phyloP scores from a whole-genome alignment of 2,113 vertebrate species.

The Oryzias curvinotus region DNA sequence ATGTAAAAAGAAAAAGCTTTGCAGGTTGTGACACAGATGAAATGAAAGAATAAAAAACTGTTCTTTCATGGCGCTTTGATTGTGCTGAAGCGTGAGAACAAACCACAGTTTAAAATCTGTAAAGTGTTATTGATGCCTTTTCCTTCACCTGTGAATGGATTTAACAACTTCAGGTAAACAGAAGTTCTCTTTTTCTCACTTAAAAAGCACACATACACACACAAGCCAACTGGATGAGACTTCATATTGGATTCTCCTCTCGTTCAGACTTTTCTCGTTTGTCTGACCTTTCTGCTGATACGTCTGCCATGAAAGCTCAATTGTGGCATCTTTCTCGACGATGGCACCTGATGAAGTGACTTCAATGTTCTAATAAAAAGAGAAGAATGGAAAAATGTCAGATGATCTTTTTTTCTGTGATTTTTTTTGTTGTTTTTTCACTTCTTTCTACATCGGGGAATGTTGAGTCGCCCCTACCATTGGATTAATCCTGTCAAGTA shows the following conservation, averaged over 20 bases:
- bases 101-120: no score
- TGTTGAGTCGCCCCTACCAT: no score
- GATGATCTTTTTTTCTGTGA: constrained; percentile 5
- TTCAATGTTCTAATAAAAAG: constrained; percentile 17
- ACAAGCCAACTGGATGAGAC: background rate
- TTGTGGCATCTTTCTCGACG: constrained; percentile 3
- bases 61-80: no score
- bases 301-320: constrained; percentile 12
- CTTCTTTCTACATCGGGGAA: background rate
- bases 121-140: no score
- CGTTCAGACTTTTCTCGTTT: constrained; percentile 7
- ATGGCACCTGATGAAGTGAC: constrained; percentile 17
- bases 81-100: no score
- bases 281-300: constrained; percentile 26
- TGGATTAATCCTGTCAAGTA: no score
- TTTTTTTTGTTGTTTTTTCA: constrained; percentile 31
- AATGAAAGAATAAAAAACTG: no score
- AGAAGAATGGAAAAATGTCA: constrained; percentile 35
- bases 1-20: no score
- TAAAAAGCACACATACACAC: no score
- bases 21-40: no score
- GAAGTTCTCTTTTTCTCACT: background rate
- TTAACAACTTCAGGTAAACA: background rate
- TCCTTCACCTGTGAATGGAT: no score
- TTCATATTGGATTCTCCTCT: constrained; percentile 1